Base-by-base conservation (phyloP, 2,113 vertebrate genomes). In the Gila orcuttii region DNA sequence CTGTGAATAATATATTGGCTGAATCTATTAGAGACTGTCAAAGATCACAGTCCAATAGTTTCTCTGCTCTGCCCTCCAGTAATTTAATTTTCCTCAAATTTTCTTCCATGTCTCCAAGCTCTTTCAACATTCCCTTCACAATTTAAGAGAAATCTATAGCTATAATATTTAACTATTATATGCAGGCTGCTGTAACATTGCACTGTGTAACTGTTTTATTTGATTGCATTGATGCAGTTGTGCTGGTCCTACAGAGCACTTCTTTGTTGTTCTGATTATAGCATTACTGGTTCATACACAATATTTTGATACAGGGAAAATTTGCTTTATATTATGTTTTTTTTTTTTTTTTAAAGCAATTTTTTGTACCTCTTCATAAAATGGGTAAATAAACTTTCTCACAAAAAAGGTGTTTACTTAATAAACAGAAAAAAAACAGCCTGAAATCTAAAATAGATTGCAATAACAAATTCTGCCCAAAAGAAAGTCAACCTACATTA, bases 121-220 rank as follows among this genome's bases (percentile, higher is more conserved):
- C 23, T 39, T 42, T 60, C 31, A 39, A 15, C 33, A 64, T 62
- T 80, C n/a, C 21, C 78, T 25, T 21, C 6, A 36, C 9, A 17
- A 21, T 4, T 79, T 23, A 79, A 59, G 15, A 31, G 4, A 31
- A 76, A 68, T 68, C 17, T 36, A 77, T 57, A 57, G 55, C 25
- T 9, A 57, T 31, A 17, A 62, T 45, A 3, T 45, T 19, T 28
- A 39, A 15, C 33, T 28, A 5, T 33, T 59, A 12, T 60, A 79
- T 33, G 11, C 45, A 28, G 23, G 10, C 21, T 42, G 21, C 19
- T 15, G 6, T 23, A 55, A 55, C 28, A 31, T 28, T 4, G 50
- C 50, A 31, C 50, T 55, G 23, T 77, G 28, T 33, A 25, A 55
- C 47, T 77, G 19, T 62, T 79, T 79, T 79, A 62, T 79, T 79